These are phyloP conservation scores for Ovis aries DNA, from an alignment of 2,113 vertebrate species.

Conservation along the genomic window DNA sequence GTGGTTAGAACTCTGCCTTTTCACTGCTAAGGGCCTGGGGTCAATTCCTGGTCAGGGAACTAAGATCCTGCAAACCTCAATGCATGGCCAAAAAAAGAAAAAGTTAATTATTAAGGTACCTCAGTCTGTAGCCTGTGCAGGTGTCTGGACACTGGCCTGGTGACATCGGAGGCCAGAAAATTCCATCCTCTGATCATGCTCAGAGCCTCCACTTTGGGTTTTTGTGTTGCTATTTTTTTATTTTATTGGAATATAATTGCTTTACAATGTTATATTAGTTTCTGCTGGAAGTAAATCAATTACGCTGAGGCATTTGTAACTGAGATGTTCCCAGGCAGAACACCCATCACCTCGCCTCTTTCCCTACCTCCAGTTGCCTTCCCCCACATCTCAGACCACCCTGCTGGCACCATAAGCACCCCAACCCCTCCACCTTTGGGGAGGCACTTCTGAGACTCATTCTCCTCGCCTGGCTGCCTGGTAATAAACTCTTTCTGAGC, in stretches of 20 bases:
- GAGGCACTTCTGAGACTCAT: not conserved
- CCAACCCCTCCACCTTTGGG: not conserved
- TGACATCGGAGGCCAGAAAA: not conserved
- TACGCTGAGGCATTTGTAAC: accelerated
- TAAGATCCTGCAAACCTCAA: not conserved
- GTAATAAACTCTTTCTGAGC: not conserved
- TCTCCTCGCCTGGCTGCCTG: not conserved
- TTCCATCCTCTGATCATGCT: not conserved
- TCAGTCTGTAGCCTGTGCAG: not conserved
- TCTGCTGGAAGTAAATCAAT: not conserved
- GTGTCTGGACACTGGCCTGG: not conserved
- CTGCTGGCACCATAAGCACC: not conserved
- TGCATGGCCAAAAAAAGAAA: not conserved
- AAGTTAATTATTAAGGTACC: not conserved
- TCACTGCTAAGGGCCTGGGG: not conserved
- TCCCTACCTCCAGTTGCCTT: not conserved
- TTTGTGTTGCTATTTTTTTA: not conserved
- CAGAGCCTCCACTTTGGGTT: not conserved
- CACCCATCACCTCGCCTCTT: not conserved
- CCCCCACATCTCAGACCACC: not conserved
- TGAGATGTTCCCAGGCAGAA: not conserved
- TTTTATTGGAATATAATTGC: not conserved
- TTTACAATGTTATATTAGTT: not conserved
- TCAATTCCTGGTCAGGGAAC: not conserved
- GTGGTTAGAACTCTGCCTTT: not conserved